A percentile compares a stretch with the other conserved stretches of the same genome.
Conservation (phyloP, 2,797 vertebrate species). For the Petrocephalus schoutedeni region DNA sequence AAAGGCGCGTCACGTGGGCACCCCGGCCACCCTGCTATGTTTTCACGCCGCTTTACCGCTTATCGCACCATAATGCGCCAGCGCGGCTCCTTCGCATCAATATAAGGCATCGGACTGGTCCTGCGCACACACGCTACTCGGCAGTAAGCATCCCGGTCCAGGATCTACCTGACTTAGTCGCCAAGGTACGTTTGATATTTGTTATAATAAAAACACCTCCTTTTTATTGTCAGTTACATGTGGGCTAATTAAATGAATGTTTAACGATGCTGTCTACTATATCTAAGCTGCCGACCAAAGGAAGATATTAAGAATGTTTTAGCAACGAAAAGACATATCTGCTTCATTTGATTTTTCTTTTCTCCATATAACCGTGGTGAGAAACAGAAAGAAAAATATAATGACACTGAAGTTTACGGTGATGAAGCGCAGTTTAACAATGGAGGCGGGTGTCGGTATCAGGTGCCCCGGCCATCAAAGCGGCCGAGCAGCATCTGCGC, state of each 20-base stretch:
- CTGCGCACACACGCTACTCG: background rate
- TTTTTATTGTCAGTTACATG: background rate
- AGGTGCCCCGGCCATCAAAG: background rate
- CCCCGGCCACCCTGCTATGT: background rate
- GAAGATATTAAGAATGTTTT: background rate
- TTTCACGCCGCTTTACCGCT: background rate
- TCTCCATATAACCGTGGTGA: background rate
- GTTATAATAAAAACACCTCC: background rate
- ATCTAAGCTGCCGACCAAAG: background rate
- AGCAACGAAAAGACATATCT: background rate
- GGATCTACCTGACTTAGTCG: background rate
- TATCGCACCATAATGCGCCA: background rate
- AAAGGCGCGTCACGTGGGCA: background rate
- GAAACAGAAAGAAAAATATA: background rate
- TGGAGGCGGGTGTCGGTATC: background rate
- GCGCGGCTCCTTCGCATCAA: background rate
- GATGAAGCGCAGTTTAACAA: background rate
- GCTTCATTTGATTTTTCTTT: background rate
- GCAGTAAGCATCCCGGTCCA: background rate
- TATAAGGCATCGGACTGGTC: background rate
- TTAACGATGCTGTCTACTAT: background rate
- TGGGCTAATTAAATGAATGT: background rate
- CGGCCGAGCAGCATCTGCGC: background rate
- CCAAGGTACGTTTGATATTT: background rate
- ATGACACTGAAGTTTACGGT: background rate